Base-by-base conservation (phyloP, 2,888 invertebrate genomes). In the Sympetrum striolatum region DNA sequence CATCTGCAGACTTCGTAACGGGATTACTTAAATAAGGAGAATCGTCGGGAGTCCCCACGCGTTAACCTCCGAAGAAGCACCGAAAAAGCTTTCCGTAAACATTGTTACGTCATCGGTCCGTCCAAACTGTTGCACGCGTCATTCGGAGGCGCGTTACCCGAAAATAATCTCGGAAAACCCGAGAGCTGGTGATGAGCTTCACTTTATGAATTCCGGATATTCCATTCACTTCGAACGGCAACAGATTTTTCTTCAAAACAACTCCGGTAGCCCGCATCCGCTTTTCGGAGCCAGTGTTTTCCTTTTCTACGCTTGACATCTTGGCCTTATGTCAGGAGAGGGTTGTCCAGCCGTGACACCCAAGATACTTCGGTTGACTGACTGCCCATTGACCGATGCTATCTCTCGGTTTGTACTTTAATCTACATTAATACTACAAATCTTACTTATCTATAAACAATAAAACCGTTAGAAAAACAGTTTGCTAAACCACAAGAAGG, bases 61-160 rank as follows among this genome's bases (percentile, higher is more conserved):
- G n/a, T 81, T 81, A 81, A 25, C 48, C n/a, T 39, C 53, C 25
- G n/a, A 15, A 81, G 48, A 81, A 48, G 14, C 81, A n/a, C 44
- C 48, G 25, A 44, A 22, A 31, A 81, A 48, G 81, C 12, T 73
- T 5, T 31, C 31, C 73, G 81, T 48, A 81, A 81, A n/a, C 15
- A 81, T 48, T n/a, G 12, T 81, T n/a, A 48, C 81, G 12, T 44
- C 81, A 48, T 81, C 81, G 48, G 53, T 81, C 81, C 81, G 15
- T 81, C 81, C 81, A 48, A 73, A 81, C 81, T 81, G 81, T 81
- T 81, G 81, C 81, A 14, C 39, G 39, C 4, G n/a, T 81, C 81
- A 22, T 81, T 22, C 14, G n/a, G 18, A 18, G 81, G 12, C 39
- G n/a, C n/a, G 44, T 15, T 8, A n/a, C 48, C n/a, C 48, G 81